Percentiles rank a stretch among this genome's conserved stretches.
phyloP scores from a whole-genome alignment of 2,888 invertebrate genomes.

The Plemyria rubiginata region DNA sequence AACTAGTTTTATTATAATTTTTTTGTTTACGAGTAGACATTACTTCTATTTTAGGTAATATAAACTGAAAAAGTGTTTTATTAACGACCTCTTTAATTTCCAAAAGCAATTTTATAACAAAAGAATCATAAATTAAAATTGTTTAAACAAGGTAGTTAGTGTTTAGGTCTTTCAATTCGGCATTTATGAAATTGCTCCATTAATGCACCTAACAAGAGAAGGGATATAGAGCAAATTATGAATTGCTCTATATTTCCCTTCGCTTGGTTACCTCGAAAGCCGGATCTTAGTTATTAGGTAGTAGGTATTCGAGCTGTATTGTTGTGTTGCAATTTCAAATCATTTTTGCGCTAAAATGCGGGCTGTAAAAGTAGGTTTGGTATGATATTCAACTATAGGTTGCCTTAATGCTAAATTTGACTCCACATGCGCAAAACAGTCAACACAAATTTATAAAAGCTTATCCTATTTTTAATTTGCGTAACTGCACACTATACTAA shows the following conservation, averaged over 20 bases:
- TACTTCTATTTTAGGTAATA: too few relatives aligned
- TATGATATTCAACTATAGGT: slow-evolving; percentile 52
- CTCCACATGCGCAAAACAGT: background rate
- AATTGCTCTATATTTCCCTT: background rate
- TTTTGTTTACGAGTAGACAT: too few relatives aligned
- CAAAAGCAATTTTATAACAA: too few relatives aligned
- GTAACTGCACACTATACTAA: background rate
- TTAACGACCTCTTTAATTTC: too few relatives aligned
- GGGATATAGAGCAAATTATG: slow-evolving; percentile 36
- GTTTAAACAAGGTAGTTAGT: background rate
- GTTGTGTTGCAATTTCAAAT: slow-evolving; percentile 52
- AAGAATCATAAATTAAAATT: too few relatives aligned
- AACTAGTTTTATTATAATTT: too few relatives aligned
- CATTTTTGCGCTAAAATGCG: slow-evolving; percentile 47
- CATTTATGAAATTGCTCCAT: slow-evolving; percentile 24
- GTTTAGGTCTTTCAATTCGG: slow-evolving; percentile 7
- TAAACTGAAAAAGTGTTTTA: too few relatives aligned
- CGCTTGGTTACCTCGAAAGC: slow-evolving; percentile 36
- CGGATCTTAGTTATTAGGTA: slow-evolving; percentile 33
- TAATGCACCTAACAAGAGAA: slow-evolving; percentile 26
- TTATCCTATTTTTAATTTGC: background rate
- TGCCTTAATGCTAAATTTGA: slow-evolving; percentile 42
- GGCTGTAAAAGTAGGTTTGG: slow-evolving; percentile 48
- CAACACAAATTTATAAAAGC: background rate
- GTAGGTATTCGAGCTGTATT: slow-evolving; percentile 29